Evolutionary conservation across 2,113 vertebrate species (phyloP), one percentile per base, ranked within the genome.

Genomic region (Cephalopholis sonnerati): DNA sequence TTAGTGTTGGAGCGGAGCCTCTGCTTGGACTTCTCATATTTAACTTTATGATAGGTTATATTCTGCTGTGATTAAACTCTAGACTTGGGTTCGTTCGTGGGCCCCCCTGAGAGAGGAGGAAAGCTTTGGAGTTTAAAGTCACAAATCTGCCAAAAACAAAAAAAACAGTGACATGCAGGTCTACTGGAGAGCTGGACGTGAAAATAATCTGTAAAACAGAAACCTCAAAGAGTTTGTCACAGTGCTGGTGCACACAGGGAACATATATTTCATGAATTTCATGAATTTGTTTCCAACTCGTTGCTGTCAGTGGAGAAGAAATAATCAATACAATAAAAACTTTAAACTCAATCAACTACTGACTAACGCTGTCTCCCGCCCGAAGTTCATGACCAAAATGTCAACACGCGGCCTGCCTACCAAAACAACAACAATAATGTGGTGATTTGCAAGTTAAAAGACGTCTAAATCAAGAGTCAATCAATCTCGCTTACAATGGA

Each of bases 1-100:
- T 82, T 90, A 74, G 66, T 78, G 78, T 85, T 89, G 88, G 79
- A 73, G 39, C 24, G 1, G 50, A 70, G 74, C 62, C 57, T 89
- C 67, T 10, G 46, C 32, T 44, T 44, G 11, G 41, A 44, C 22
- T 77, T 46, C 62, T 77, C 71, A 58, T 29, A 48, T 89, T 91
- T 82, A 51, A 80, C 78, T 58, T 54, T 50, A 63, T 74, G 62
- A 86, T 74, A 48, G 7, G 24, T 71, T 62, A 29, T 7, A 44
- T 81, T 85, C 55, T 69, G 66, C 53, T 44, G 71, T 0, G 4
- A 71, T 77, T 74, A 16, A 57, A 63, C n/a, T 27, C 36, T 8
- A 74, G 68, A 76, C 74, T 79, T 29, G 27, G 55, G 69, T 54
- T 70, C 1, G 59, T 7, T 54, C 3, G 25, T 20, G 61, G 46